A percentile compares a stretch with the other conserved stretches of the same genome.
phyloP scores from a whole-genome alignment of 2,888 invertebrate species.

The Tetropium fuscum region DNA sequence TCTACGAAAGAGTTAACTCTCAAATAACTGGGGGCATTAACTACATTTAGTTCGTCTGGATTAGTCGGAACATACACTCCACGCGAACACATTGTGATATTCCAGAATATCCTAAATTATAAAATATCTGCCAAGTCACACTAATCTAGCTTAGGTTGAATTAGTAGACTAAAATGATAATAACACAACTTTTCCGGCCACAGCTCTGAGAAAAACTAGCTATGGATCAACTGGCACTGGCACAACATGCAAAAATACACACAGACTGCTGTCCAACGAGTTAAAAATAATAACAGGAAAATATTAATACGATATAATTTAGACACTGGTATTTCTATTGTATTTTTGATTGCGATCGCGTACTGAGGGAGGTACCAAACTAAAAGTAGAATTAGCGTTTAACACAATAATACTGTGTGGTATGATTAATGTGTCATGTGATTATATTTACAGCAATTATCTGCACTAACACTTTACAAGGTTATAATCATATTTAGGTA shows the following conservation, averaged over 20 bases:
- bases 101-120: conserved; percentile 16
- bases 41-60: conserved; percentile 49
- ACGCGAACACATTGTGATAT: conserved; percentile 59
- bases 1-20: conserved; percentile 60
- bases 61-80: conserved; percentile 54
- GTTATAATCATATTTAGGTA: no score
- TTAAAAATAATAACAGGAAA: conserved; percentile 24
- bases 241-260: conserved; percentile 50
- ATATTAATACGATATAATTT: no score
- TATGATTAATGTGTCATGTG: no score
- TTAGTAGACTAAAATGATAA: background rate
- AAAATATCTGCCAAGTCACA: conserved; percentile 9
- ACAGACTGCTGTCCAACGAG: conserved; percentile 20
- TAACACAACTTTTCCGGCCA: conserved; percentile 28
- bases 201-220: conserved; percentile 46
- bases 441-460: no score
- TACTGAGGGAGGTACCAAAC: no score
- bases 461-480: no score
- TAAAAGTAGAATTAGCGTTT: no score
- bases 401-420: no score
- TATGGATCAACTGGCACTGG: conserved; percentile 49
- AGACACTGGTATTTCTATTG: no score
- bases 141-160: background rate
- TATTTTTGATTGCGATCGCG: no score
- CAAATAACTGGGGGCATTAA: conserved; percentile 57